These are phyloP conservation scores for Andrena flavipes DNA, from an alignment of 2,888 invertebrate genomes.

Conservation along the genomic window DNA sequence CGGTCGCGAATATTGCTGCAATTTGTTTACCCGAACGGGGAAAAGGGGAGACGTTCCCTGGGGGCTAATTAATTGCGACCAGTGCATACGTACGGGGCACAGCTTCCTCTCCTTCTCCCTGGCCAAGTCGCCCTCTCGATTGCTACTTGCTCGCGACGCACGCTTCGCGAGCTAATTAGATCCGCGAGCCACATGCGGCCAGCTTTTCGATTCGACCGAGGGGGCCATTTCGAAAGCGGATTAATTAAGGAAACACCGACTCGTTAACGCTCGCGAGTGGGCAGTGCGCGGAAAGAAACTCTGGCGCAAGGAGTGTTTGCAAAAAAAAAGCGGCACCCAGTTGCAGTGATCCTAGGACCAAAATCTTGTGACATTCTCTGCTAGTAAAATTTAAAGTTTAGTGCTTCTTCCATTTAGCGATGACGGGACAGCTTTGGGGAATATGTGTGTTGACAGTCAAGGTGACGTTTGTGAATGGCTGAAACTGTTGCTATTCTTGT, in stretches of 20 bases:
- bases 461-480: too few species aligned
- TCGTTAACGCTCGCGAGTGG: slow-evolving; percentile 36
- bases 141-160: slow-evolving; percentile 24
- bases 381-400: too few species aligned
- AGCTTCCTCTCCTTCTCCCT: slow-evolving; percentile 9
- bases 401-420: too few species aligned
- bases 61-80: slow-evolving; percentile 65
- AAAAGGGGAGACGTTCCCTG: slow-evolving; percentile 34
- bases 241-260: slow-evolving; percentile 62
- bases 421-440: too few species aligned
- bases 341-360: slow-evolving; percentile 7
- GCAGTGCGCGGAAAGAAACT: slow-evolving; percentile 1
- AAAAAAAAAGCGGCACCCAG: slow-evolving; percentile 15
- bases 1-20: slow-evolving; percentile 42
- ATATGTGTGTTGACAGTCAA: too few species aligned
- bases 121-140: slow-evolving; percentile 52
- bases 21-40: slow-evolving; percentile 57
- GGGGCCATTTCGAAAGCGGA: slow-evolving; percentile 65
- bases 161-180: slow-evolving; percentile 61
- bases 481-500: too few species aligned
- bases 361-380: too few species aligned
- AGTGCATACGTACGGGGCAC: slow-evolving; percentile 27
- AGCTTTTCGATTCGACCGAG: slow-evolving; percentile 38
- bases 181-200: slow-evolving; percentile 32
- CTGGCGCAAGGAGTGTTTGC: too few species aligned